phyloP scores from a whole-genome alignment of 2,888 invertebrate genomes.

The Kryphioiulus occultus region DNA sequence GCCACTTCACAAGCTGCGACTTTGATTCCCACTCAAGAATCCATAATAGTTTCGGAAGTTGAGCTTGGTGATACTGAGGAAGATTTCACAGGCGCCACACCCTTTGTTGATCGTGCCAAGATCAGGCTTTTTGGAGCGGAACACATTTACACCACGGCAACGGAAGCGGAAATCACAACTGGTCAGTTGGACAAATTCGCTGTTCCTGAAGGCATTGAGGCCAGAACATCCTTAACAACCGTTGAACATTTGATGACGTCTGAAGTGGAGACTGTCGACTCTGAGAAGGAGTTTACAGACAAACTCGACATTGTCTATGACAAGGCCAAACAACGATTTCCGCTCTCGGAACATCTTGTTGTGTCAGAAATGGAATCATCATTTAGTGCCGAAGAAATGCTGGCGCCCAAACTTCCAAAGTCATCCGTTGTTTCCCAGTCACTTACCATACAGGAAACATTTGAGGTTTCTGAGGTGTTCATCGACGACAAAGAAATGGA shows the following conservation, averaged over 20 bases:
- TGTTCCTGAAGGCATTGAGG: constrained; percentile 54
- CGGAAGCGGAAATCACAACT: constrained; percentile 46
- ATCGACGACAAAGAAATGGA: constrained; percentile 51
- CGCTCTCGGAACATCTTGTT: constrained; percentile 50
- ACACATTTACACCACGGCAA: constrained; percentile 51
- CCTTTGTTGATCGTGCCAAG: constrained; percentile 50
- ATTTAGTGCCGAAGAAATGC: constrained; percentile 41
- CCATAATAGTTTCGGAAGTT: constrained; percentile 57
- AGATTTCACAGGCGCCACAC: constrained; percentile 47
- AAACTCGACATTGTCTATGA: constrained; percentile 43
- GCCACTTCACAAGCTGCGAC: constrained; percentile 54
- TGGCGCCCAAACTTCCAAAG: background rate
- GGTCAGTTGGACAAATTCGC: constrained; percentile 50
- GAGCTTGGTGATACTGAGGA: constrained; percentile 54
- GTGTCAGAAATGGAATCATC: constrained; percentile 46
- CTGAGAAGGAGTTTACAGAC: constrained; percentile 52
- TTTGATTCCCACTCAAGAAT: constrained; percentile 56
- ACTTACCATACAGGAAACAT: background rate
- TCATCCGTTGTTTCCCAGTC: background rate
- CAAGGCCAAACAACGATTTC: constrained; percentile 47
- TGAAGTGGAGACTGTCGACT: constrained; percentile 54
- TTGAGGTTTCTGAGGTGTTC: constrained; percentile 43
- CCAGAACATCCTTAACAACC: constrained; percentile 54
- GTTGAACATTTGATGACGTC: constrained; percentile 55
- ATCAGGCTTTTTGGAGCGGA: constrained; percentile 51